A percentile compares a stretch with the other conserved stretches of the same genome.
phyloP scores from a whole-genome alignment of 2,797 vertebrate species.

The Emys orbicularis region DNA sequence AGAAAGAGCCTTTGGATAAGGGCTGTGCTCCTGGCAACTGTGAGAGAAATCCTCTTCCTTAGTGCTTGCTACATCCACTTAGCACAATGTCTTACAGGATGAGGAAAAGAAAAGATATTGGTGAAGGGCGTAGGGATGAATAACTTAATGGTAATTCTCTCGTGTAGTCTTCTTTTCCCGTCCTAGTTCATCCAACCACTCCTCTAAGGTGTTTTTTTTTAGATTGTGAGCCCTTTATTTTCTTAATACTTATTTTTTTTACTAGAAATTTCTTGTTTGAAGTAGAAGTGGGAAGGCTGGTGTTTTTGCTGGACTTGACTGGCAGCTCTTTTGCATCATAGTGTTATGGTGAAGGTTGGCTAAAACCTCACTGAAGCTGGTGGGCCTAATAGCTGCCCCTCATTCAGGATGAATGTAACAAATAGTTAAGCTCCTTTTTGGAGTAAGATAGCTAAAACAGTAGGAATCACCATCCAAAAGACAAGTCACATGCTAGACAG shows the following conservation, averaged over 20 bases:
- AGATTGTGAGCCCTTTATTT: slow-evolving; percentile 18
- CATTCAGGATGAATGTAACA: not conserved
- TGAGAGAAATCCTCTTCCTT: not conserved
- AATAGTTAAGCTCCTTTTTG: not conserved
- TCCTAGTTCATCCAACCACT: not conserved
- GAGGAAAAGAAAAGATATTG: not conserved
- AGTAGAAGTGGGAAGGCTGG: not conserved
- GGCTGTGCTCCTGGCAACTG: not conserved
- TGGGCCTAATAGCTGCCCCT: not conserved
- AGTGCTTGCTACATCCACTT: not conserved
- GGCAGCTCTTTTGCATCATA: not conserved
- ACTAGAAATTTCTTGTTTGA: not conserved
- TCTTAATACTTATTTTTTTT: not conserved
- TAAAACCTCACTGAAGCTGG: not conserved
- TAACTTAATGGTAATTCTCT: not conserved
- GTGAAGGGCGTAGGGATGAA: not conserved
- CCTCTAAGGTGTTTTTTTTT: not conserved
- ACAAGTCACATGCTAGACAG: not conserved
- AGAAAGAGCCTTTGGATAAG: not conserved
- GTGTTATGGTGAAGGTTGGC: not conserved
- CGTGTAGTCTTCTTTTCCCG: not conserved
- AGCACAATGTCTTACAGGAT: not conserved
- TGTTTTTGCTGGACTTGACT: not conserved
- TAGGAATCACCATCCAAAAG: not conserved
- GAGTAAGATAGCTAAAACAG: not conserved